A percentile compares a stretch with the other conserved stretches of the same genome.
phyloP scores from a whole-genome alignment of 2,797 vertebrate species.

The Anguilla pacifica region DNA sequence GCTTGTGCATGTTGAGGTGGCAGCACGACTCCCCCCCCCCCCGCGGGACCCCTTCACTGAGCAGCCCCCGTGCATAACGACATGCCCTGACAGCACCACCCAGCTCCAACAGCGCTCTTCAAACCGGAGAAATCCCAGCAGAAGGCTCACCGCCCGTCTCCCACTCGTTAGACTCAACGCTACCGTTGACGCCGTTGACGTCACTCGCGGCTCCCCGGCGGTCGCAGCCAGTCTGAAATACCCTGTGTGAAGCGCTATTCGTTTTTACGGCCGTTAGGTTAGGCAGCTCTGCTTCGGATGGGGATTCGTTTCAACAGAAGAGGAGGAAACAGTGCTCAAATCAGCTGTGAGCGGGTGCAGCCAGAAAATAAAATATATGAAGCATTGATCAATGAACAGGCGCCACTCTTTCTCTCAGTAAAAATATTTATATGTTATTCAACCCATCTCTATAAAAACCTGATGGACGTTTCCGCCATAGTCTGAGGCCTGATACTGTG shows the following conservation, averaged over 20 bases:
- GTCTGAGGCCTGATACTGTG: too few species aligned
- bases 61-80: neutral
- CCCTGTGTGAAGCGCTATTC: neutral
- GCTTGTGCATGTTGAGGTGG: neutral
- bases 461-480: too few species aligned
- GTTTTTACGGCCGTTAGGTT: neutral
- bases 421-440: too few species aligned
- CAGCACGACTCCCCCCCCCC: neutral
- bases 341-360: too few species aligned
- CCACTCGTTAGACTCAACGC: neutral
- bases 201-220: neutral
- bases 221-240: slow-evolving; percentile 7
- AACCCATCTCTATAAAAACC: too few species aligned
- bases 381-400: too few species aligned
- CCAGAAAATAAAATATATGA: too few species aligned
- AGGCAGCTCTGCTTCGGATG: neutral
- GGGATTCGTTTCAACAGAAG: neutral
- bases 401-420: too few species aligned
- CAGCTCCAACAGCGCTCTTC: neutral
- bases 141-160: neutral
- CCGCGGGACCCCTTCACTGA: neutral
- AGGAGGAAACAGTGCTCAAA: too few species aligned
- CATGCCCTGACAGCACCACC: neutral
- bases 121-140: neutral
- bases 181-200: neutral